Evolutionary conservation across 2,797 vertebrate species (phyloP).

Genomic region (Muscicapa comitata): DNA sequence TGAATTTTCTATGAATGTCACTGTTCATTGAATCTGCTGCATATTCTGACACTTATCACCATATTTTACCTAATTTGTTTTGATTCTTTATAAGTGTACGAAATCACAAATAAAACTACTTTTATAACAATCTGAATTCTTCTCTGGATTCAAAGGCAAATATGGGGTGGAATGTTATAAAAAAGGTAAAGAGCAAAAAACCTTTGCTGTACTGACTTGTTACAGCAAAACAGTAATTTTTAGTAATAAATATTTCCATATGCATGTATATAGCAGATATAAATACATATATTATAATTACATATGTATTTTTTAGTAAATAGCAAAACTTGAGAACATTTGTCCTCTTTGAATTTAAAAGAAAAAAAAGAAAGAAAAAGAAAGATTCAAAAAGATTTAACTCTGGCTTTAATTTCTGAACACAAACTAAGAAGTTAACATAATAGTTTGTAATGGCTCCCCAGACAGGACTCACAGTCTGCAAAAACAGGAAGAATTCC

Average conservation of each 20-base stretch:
- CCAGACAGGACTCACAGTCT: conserved; percentile 34
- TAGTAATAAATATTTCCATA: neutral
- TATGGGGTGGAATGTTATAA: neutral
- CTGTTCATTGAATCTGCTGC: neutral
- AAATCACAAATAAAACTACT: neutral
- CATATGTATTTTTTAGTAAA: neutral
- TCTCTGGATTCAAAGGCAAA: neutral
- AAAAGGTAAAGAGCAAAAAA: neutral
- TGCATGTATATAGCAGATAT: neutral
- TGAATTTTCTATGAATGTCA: neutral
- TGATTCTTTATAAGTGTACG: neutral
- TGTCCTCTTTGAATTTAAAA: neutral
- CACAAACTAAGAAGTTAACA: conserved; percentile 25
- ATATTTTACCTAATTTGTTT: neutral
- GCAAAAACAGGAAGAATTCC: conserved; percentile 61
- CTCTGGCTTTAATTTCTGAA: neutral
- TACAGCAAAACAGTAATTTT: neutral
- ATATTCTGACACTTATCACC: neutral
- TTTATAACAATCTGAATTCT: neutral
- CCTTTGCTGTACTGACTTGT: neutral
- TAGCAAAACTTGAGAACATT: neutral
- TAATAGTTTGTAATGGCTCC: conserved; percentile 31
- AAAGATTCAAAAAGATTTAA: neutral
- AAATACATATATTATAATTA: neutral
- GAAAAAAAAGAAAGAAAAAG: no score